A percentile compares a stretch with the other conserved stretches of the same genome.
Evolutionary conservation across 1,140 invertebrate species (phyloP).

Genomic region (Caenorhabditis elegans): DNA sequence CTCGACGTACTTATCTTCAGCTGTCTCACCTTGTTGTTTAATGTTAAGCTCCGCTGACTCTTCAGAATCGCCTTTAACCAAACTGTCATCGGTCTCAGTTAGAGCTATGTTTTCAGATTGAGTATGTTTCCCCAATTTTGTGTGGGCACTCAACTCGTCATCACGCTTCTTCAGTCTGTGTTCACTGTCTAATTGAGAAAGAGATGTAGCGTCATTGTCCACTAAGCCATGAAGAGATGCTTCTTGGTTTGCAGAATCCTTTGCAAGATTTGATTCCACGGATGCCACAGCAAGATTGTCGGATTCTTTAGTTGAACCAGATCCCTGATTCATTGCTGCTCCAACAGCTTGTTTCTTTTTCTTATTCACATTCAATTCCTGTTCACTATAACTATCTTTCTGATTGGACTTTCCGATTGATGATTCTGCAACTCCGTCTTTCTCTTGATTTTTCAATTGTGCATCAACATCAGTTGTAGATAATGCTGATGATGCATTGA

Average conservation of each 20-base stretch:
- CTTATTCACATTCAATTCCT: not conserved
- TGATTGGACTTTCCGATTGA: not conserved
- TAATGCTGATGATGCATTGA: not conserved
- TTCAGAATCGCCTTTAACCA: not conserved
- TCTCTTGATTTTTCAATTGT: not conserved
- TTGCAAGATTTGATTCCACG: not conserved
- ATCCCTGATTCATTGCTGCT: not conserved
- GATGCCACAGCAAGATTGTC: not conserved
- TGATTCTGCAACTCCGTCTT: not conserved
- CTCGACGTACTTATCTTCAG: not conserved
- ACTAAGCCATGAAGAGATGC: too few species aligned
- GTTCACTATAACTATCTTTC: constrained; percentile 15
- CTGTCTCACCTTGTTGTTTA: not conserved
- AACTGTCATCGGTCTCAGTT: not conserved
- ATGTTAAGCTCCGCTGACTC: not conserved
- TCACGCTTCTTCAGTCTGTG: not conserved
- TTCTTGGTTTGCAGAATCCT: not conserved
- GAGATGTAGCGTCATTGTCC: too few species aligned
- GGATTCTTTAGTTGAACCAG: not conserved
- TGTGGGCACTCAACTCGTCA: not conserved
- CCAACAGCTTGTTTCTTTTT: not conserved
- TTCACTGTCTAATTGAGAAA: not conserved
- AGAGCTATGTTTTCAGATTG: not conserved
- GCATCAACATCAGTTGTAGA: not conserved
- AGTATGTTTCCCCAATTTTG: too few species aligned